Evolutionary conservation across 2,113 vertebrate species (phyloP).

Genomic region (Caracal caracal): DNA sequence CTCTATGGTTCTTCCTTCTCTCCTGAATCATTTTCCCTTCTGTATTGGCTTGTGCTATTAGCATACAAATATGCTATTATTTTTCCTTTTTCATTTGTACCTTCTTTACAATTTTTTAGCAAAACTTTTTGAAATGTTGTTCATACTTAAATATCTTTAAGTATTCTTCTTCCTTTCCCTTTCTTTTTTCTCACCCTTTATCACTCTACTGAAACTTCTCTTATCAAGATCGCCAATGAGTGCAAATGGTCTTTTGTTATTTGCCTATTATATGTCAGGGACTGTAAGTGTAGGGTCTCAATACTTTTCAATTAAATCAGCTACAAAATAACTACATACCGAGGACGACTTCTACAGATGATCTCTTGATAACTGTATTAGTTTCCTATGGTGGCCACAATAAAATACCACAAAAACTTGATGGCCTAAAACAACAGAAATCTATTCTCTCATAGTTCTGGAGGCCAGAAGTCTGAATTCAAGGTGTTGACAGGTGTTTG

Average conservation of each 20-base stretch:
- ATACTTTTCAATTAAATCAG: neutral
- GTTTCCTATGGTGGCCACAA: neutral
- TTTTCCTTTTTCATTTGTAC: neutral
- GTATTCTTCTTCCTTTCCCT: neutral
- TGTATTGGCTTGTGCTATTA: neutral
- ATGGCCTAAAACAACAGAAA: neutral
- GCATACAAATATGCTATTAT: neutral
- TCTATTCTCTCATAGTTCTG: neutral
- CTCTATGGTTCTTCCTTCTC: neutral
- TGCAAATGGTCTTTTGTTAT: neutral
- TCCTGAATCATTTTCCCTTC: neutral
- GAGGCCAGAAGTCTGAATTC: neutral
- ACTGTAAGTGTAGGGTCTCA: neutral
- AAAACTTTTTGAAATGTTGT: conserved; percentile 6
- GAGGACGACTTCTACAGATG: neutral
- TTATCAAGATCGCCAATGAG: neutral
- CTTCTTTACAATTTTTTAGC: neutral
- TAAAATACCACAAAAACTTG: neutral
- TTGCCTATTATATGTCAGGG: neutral
- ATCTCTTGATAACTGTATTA: neutral
- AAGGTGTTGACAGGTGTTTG: neutral
- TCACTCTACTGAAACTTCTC: neutral
- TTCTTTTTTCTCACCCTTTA: neutral
- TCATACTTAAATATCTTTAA: neutral
- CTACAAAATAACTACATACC: neutral